Conservation (phyloP, 1,140 invertebrate species). For the Leptinotarsa texana region DNA sequence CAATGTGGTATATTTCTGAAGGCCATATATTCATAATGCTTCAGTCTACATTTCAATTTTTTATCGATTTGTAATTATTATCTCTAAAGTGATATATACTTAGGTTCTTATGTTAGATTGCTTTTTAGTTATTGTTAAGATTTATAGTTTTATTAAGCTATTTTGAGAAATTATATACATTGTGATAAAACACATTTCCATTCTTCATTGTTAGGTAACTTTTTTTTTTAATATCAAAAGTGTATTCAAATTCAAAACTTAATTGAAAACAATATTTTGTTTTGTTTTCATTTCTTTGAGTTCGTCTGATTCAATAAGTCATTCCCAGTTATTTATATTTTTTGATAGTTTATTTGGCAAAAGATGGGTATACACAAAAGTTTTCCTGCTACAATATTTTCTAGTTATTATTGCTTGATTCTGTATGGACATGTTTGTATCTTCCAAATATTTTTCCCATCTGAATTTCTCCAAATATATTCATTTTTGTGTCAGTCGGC, state of each 20-base stretch:
- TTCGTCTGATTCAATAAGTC: no score
- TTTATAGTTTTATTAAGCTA: background rate
- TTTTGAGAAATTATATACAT: background rate
- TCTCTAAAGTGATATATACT: background rate
- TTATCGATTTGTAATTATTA: background rate
- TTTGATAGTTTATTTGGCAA: no score
- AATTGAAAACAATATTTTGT: no score
- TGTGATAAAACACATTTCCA: background rate
- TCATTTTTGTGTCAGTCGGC: background rate
- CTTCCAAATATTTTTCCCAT: no score
- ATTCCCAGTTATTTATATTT: no score
- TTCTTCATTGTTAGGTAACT: background rate
- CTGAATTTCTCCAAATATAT: background rate
- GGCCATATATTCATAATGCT: background rate
- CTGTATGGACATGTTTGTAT: no score
- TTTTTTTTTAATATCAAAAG: no score
- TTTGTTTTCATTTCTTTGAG: no score
- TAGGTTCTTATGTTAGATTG: background rate
- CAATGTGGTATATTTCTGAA: background rate
- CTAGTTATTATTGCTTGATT: no score
- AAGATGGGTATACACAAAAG: no score
- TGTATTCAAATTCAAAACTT: no score
- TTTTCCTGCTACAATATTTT: no score
- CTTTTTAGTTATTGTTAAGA: slow-evolving; percentile 6
- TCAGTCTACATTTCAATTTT: background rate